Evolutionary conservation across 2,797 vertebrate genomes (phyloP).

Genomic region (Micropoecilia bifurca): DNA sequence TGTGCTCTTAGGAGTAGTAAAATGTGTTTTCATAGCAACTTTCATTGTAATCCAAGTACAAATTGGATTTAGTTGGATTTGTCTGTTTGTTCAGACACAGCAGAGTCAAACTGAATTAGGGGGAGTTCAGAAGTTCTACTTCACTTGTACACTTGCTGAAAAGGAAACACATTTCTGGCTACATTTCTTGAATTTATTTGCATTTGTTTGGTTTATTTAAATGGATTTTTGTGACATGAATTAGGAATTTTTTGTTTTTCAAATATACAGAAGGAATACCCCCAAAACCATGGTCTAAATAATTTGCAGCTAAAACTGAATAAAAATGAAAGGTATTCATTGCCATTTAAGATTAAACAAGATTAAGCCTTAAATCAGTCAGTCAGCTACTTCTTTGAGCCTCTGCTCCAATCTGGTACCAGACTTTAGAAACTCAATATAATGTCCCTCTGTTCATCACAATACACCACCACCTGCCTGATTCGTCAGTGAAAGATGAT

Average conservation of each 20-base stretch:
- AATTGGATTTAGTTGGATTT: background rate
- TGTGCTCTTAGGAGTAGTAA: background rate
- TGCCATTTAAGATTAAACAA: background rate
- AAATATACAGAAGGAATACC: background rate
- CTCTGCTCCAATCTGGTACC: conserved; percentile 32
- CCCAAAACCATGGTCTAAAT: background rate
- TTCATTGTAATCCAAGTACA: background rate
- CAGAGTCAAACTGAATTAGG: background rate
- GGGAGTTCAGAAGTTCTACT: background rate
- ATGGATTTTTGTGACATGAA: background rate
- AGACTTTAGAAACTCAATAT: conserved; percentile 65
- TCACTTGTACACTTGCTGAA: background rate
- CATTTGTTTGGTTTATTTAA: background rate
- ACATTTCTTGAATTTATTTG: background rate
- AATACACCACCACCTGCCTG: conserved; percentile 64
- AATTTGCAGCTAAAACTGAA: background rate
- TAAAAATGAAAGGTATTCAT: background rate
- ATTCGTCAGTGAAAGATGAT: conserved; percentile 70
- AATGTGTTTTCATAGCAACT: background rate
- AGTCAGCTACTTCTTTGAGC: conserved; percentile 46
- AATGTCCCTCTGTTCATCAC: conserved; percentile 36
- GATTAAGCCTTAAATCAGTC: background rate
- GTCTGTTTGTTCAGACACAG: background rate
- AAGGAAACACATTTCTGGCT: background rate
- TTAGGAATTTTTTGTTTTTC: background rate